Evolutionary conservation across 2,888 invertebrate species (phyloP), one percentile per base, ranked within the genome.

Genomic region (Archips crataeganus): DNA sequence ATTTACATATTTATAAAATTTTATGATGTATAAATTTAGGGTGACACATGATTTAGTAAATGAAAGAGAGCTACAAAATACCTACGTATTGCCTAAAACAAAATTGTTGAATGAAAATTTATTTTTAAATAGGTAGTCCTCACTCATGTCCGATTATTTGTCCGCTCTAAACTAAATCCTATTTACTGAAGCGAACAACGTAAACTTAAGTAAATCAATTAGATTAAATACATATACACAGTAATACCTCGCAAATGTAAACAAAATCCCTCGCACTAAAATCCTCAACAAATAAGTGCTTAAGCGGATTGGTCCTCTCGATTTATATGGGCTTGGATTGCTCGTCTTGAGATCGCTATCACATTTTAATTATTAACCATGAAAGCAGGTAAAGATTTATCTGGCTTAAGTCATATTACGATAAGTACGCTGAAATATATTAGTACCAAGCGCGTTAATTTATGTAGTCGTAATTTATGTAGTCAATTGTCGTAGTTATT

Each of bases 241-340:
- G n/a, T 57, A 34, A 63, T 32, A 42, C 63, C 34, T 54, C 45
- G 5, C 47, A 63, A 70, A 63, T 57, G 60, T 51, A 47, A 42
- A 62, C 54, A 32, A 51, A 62, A 62, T 60, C 45, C 62, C 42
- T 57, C 45, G 23, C 9, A 63, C 62, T 57, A 47, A 54, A 71
- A 59, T 45, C 64, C 64, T 36, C 63, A 59, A 64, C 70, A 59
- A 71, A 60, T 65, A 62, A 67, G 54, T 68, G 47, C 62, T 39
- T 63, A 72, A 68, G 63, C 62, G 54, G 72, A 68, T 72, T 63
- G 47, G 62, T 63, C 34, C 47, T 39, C n/a, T 15, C 36, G 5
- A 10, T 36, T 23, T 49, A 8, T 61, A 51, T 9, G 45, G 42
- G 71, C n/a, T 60, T 65, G 9, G 51, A 4, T 66, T 32, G 51